These are phyloP conservation scores for Suricata suricatta DNA, from an alignment of 2,113 vertebrate genomes.

Conservation along the genomic window DNA sequence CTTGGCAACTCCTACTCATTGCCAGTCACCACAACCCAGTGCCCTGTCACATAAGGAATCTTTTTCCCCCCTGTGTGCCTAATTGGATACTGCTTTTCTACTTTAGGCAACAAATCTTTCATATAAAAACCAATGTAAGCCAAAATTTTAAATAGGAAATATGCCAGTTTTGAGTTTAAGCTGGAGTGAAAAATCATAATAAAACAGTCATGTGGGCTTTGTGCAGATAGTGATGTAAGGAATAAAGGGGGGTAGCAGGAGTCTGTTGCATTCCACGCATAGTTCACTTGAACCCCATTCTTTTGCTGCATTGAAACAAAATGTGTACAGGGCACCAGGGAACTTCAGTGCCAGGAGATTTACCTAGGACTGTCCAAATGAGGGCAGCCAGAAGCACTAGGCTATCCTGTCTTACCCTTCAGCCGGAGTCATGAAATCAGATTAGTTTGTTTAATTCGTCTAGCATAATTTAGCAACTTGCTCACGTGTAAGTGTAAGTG, in stretches of 20 bases:
- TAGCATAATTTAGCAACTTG: background rate
- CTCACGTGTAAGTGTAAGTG: background rate
- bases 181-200: background rate
- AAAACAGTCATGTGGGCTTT: background rate
- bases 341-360: background rate
- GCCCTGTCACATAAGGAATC: background rate
- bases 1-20: too few species aligned
- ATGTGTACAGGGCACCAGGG: background rate
- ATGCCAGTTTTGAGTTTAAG: background rate
- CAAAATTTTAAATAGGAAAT: conserved; percentile 5
- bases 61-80: background rate
- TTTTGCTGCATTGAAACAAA: background rate
- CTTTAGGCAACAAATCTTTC: background rate
- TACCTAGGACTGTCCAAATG: background rate
- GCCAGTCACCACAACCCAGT: background rate
- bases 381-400: background rate
- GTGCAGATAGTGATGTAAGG: background rate
- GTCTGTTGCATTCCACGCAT: background rate
- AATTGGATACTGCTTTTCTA: background rate
- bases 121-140: background rate
- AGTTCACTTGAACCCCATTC: background rate
- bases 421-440: background rate
- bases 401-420: background rate
- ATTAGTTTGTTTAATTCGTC: background rate
- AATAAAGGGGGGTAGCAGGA: background rate